phyloP scores from a whole-genome alignment of 1,140 invertebrate genomes.

The Tetranychus cinnabarinus region DNA sequence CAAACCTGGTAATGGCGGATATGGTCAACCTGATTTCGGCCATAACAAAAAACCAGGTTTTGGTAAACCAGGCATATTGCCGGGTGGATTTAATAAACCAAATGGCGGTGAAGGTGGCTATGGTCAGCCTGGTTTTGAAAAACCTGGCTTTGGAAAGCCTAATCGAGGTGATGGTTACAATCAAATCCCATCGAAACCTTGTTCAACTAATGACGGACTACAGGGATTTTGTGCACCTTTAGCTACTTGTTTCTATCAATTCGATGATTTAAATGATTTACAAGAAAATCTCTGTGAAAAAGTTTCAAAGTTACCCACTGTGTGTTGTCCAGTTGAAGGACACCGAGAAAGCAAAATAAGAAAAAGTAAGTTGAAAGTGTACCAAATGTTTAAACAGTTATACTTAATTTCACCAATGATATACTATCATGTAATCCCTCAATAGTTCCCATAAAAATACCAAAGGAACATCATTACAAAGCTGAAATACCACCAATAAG shows the following conservation, averaged over 20 bases:
- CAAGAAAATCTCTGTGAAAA: conserved; percentile 3
- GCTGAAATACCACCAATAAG: conserved; percentile 1
- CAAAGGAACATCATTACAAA: neutral
- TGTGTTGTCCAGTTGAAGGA: conserved; percentile 7
- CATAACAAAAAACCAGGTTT: neutral
- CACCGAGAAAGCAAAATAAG: neutral
- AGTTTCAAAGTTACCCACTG: neutral
- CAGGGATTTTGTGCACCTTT: conserved; percentile 1
- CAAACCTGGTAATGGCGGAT: neutral
- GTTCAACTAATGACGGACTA: conserved; percentile 5
- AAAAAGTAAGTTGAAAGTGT: neutral
- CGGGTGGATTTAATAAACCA: neutral
- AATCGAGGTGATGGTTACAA: neutral
- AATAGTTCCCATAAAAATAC: conserved; percentile 3
- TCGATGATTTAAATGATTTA: neutral
- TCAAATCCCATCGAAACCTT: neutral
- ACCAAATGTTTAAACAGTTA: too few species aligned
- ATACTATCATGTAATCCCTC: neutral
- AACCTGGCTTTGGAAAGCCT: neutral
- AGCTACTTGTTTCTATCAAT: conserved; percentile 7
- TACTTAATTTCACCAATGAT: neutral
- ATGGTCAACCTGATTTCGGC: neutral
- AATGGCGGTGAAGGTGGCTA: neutral
- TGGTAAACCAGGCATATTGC: neutral
- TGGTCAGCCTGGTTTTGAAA: neutral